phyloP scores from a whole-genome alignment of 2,797 vertebrate species.

The Craterocephalus amniculus region DNA sequence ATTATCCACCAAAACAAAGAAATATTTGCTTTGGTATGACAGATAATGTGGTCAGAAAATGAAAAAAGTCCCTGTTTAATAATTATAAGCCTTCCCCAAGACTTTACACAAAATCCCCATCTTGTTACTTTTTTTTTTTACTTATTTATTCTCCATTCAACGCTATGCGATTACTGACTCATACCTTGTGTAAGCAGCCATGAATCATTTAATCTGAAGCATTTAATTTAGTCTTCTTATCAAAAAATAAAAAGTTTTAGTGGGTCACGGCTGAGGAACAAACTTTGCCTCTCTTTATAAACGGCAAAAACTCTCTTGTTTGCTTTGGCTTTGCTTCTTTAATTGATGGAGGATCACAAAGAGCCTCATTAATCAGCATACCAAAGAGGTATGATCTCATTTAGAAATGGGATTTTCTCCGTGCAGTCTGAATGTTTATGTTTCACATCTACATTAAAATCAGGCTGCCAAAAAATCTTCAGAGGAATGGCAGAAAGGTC shows the following conservation, averaged over 20 bases:
- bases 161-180: neutral
- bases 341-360: conserved; percentile 59
- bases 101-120: neutral
- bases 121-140: neutral
- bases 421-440: conserved; percentile 50
- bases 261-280: conserved; percentile 11
- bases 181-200: neutral
- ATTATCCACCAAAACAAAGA: too few species aligned
- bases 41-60: neutral
- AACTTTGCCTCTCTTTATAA: conserved; percentile 20
- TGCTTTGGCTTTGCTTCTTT: conserved; percentile 47
- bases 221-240: conserved; percentile 8
- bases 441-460: conserved; percentile 58
- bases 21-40: neutral
- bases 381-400: conserved; percentile 30
- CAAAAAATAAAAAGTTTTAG: conserved; percentile 6
- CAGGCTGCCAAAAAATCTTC: conserved; percentile 35
- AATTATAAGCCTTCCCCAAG: neutral
- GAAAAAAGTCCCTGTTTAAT: neutral
- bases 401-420: conserved; percentile 37
- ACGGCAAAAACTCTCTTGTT: conserved; percentile 34
- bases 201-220: conserved; percentile 3
- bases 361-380: conserved; percentile 60
- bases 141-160: neutral
- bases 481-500: conserved; percentile 47